Base-by-base conservation (phyloP, 2,113 vertebrate species). In the Gallinago media region DNA sequence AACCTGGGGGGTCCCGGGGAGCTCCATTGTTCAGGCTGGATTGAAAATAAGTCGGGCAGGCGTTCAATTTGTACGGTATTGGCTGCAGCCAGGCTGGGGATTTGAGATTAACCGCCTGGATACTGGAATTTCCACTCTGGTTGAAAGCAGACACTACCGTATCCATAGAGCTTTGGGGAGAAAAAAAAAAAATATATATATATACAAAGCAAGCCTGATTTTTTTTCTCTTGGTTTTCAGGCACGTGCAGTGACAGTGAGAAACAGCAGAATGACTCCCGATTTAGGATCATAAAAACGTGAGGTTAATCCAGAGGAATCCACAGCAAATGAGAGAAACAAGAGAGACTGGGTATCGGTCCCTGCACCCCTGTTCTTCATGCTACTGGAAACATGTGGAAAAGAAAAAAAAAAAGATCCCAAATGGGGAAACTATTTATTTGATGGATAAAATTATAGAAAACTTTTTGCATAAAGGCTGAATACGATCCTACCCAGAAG, bases 61-160 rank as follows among this genome's bases (percentile, higher is more conserved):
- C 2, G 7, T 7, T 88, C 84, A 3, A 5, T 56, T 49, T 25
- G 40, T 20, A 3, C 13, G 8, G 58, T 1, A 4, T 1, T 8
- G n/a, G 62, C 74, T 31, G 47, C 70, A 46, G 89, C 6, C 1
- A 70, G 55, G n/a, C n/a, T 29, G 3, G 12, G 36, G 81, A 32
- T n/a, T 79, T 44, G 2, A 58, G 66, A 42, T 70, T n/a, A 76
- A 84, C 82, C 61, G 72, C 85, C n/a, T 54, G 71, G 71, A 65
- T 47, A 38, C 25, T 59, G 89, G 85, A 85, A 82, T 88, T 96
- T 76, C 88, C 85, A 84, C 38, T 62, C 61, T 26, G 8, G 0
- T 4, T 76, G 88, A 50, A 85, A 94, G 36, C 34, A 76, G 85
- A 55, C 78, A 27, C 29, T 12, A 5, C 50, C 0, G 26, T 71